Evolutionary conservation across 2,113 vertebrate species (phyloP), one percentile per base, ranked within the genome.

Genomic region (Abramis brama): DNA sequence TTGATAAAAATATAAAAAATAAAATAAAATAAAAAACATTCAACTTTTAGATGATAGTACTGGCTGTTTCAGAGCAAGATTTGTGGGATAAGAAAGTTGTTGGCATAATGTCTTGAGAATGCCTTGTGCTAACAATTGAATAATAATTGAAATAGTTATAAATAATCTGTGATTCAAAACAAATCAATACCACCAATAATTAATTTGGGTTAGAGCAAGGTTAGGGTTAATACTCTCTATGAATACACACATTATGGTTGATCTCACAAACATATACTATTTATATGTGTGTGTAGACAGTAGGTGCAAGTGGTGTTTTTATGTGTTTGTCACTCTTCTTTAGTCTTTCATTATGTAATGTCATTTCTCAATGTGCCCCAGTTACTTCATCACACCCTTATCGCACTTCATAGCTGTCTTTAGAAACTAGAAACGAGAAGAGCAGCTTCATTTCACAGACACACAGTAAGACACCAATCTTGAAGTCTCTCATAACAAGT

Each of bases 401-500:
- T 74, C 6, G 1, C 43, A 47, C 71, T 74, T 47, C 17, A 74
- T 45, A 45, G 23, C 6, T 13, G 13, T 25, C 43, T 75, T 75
- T 47, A 75, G 71, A 71, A 60, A 60, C 70, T 73, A 82, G 64
- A 33, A 33, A 27, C 45, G 4, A 52, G 62, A 73, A 33, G 36
- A 60, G 64, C 47, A 39, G 27, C 59, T 68, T 52, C 13, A 45
- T 39, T 87, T 76, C 43, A 50, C 27, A 68, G 36, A 75, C 79
- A 81, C 60, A 47, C 43, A 68, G 77, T 68, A n/a, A 43, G 39
- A 70, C 33, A 68, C 36, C 52, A 83, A 83, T 76, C 45, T 45
- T 82, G 30, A 82, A 88, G 79, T 78, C 60, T 87, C 47, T 87
- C 47, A 77, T 85, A 68, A 85, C 55, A 21, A 82, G 25, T 78